Conservation (phyloP, 1,140 invertebrate genomes). For the Cydia strobilella region DNA sequence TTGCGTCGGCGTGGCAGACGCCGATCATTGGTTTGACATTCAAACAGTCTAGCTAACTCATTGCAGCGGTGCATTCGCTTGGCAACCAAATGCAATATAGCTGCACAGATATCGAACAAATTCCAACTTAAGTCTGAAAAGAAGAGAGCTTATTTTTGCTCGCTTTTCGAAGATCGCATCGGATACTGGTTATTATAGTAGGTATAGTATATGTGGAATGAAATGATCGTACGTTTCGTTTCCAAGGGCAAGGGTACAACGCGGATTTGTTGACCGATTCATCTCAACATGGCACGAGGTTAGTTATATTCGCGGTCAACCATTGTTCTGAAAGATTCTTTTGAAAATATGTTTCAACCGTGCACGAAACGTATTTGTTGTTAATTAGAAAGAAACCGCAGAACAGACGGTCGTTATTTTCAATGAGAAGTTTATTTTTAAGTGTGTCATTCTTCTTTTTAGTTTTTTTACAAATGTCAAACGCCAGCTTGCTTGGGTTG, state of each 20-base stretch:
- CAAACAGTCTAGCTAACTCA: conserved; percentile 76
- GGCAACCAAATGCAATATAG: conserved; percentile 41
- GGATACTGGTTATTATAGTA: conserved; percentile 59
- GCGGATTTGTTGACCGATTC: conserved; percentile 62
- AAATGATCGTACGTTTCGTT: conserved; percentile 70
- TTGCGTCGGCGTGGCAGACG: conserved; percentile 68
- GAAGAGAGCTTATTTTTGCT: conserved; percentile 39
- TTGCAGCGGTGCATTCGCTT: conserved; percentile 54
- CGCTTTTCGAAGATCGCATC: conserved; percentile 50
- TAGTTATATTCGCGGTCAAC: conserved; percentile 28
- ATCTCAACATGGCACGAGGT: conserved; percentile 29
- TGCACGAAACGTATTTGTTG: conserved; percentile 23
- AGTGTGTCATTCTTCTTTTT: conserved; percentile 1
- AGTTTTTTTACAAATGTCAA: not conserved
- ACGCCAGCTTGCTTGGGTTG: not conserved
- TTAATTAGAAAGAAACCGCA: conserved; percentile 24
- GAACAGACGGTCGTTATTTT: conserved; percentile 20
- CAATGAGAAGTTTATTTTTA: conserved; percentile 17
- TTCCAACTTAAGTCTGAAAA: conserved; percentile 41
- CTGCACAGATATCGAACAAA: conserved; percentile 37
- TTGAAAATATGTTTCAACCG: conserved; percentile 27
- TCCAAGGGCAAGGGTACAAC: conserved; percentile 74
- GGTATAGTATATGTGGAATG: conserved; percentile 40
- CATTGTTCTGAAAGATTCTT: conserved; percentile 28
- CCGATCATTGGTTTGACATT: conserved; percentile 79